Conservation (phyloP, 2,113 vertebrate genomes). For the Anolis sagrei region DNA sequence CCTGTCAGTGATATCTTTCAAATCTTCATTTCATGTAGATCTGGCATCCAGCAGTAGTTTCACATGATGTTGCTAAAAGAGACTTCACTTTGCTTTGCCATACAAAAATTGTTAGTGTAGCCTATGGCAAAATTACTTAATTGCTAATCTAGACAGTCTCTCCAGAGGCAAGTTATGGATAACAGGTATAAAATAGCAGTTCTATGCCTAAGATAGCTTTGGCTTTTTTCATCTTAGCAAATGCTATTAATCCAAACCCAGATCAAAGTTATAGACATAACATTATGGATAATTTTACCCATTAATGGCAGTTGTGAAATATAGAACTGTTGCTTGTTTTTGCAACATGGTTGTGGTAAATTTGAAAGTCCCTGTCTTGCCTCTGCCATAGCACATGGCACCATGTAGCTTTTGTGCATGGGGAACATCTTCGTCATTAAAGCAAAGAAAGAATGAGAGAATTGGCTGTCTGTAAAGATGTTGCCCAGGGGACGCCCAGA, state of each 20-base stretch:
- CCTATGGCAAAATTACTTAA: neutral
- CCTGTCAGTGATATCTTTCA: neutral
- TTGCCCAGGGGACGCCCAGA: too few species aligned
- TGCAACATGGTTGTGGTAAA: neutral
- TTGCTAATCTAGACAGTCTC: neutral
- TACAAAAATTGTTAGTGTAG: neutral
- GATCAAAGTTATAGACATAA: neutral
- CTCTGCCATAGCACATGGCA: neutral
- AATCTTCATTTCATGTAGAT: neutral
- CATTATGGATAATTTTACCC: neutral
- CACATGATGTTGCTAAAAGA: neutral
- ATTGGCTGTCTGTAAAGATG: too few species aligned
- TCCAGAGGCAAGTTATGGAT: neutral
- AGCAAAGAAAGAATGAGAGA: too few species aligned
- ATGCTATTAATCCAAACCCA: neutral
- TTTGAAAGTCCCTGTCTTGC: neutral
- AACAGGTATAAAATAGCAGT: neutral
- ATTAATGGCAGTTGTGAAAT: neutral
- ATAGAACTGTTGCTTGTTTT: neutral
- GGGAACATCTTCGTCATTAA: neutral
- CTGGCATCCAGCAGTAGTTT: neutral
- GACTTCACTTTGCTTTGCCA: neutral
- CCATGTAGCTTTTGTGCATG: neutral
- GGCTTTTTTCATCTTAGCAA: neutral
- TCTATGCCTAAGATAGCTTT: neutral